Evolutionary conservation across 2,888 invertebrate species (phyloP).

Genomic region (Abscondita cerata): DNA sequence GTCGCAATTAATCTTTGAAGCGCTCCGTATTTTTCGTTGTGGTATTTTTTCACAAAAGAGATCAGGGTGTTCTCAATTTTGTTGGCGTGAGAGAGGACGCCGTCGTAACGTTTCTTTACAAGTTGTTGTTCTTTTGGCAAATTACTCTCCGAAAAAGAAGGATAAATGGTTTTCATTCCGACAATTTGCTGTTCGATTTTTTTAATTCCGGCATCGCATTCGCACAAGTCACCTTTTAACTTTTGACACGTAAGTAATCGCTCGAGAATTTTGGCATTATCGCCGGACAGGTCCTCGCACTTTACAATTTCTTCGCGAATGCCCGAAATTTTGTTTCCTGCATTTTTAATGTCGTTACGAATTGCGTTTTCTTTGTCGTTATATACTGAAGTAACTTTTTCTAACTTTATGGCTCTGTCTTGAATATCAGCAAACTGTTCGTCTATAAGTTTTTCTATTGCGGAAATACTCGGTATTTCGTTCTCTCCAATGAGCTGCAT

Average conservation of each 20-base stretch:
- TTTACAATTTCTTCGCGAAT: slow-evolving; percentile 84
- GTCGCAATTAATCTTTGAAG: slow-evolving; percentile 81
- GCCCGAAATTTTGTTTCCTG: slow-evolving; percentile 73
- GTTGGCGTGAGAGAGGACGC: slow-evolving; percentile 76
- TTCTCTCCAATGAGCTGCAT: slow-evolving; percentile 75
- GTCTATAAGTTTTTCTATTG: slow-evolving; percentile 71
- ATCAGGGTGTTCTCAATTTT: slow-evolving; percentile 82
- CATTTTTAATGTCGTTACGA: slow-evolving; percentile 73
- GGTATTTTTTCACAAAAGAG: slow-evolving; percentile 85
- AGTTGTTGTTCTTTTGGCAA: slow-evolving; percentile 83
- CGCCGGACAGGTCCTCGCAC: slow-evolving; percentile 89
- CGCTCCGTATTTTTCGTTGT: slow-evolving; percentile 83
- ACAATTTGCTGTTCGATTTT: slow-evolving; percentile 73
- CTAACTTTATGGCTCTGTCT: slow-evolving; percentile 75
- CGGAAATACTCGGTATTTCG: slow-evolving; percentile 72
- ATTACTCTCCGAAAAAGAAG: slow-evolving; percentile 78
- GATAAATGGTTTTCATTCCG: slow-evolving; percentile 76
- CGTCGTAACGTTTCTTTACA: slow-evolving; percentile 84
- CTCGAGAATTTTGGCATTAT: slow-evolving; percentile 81
- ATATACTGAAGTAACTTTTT: slow-evolving; percentile 74
- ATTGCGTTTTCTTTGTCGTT: slow-evolving; percentile 77
- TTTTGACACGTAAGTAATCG: slow-evolving; percentile 78
- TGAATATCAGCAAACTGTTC: slow-evolving; percentile 80
- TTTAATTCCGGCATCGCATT: slow-evolving; percentile 71
- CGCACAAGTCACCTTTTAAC: slow-evolving; percentile 74